Percentiles rank a stretch among this genome's conserved stretches.
These are phyloP conservation scores for Sebastes steindachneri DNA, from an alignment of 2,797 vertebrate genomes.

Conservation along the genomic window DNA sequence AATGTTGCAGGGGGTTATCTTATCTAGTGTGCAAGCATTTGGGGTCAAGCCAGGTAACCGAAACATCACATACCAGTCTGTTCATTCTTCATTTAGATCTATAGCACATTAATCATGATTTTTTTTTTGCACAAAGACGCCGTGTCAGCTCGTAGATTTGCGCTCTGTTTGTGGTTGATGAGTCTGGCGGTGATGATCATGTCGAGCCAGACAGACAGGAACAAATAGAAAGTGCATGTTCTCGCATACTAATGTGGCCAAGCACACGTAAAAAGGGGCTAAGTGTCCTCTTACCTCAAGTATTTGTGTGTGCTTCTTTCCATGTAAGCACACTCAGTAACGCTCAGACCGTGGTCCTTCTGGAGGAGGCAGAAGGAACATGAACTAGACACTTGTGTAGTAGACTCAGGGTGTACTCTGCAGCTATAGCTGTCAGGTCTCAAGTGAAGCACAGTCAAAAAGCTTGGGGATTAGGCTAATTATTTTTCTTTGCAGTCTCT, in stretches of 20 bases:
- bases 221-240: constrained; percentile 20
- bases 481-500: constrained; percentile 63
- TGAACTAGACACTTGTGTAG: constrained; percentile 4
- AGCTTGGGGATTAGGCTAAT: constrained; percentile 66
- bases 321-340: constrained; percentile 2
- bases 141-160: neutral
- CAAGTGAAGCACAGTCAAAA: constrained; percentile 61
- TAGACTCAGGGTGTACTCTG: constrained; percentile 25
- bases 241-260: constrained; percentile 32
- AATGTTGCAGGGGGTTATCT: constrained; percentile 54
- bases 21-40: constrained; percentile 46
- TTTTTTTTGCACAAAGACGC: neutral
- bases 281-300: constrained; percentile 35
- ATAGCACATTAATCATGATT: constrained; percentile 1
- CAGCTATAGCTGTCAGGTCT: constrained; percentile 52
- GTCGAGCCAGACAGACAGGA: neutral
- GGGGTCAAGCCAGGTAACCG: constrained; percentile 46
- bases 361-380: constrained; percentile 4
- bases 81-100: constrained; percentile 3
- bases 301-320: constrained; percentile 3
- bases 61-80: neutral
- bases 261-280: neutral
- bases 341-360: neutral
- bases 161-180: constrained; percentile 46
- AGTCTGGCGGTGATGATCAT: constrained; percentile 11